These are phyloP conservation scores for Operophtera brumata DNA, from an alignment of 2,888 invertebrate species.

Conservation along the genomic window DNA sequence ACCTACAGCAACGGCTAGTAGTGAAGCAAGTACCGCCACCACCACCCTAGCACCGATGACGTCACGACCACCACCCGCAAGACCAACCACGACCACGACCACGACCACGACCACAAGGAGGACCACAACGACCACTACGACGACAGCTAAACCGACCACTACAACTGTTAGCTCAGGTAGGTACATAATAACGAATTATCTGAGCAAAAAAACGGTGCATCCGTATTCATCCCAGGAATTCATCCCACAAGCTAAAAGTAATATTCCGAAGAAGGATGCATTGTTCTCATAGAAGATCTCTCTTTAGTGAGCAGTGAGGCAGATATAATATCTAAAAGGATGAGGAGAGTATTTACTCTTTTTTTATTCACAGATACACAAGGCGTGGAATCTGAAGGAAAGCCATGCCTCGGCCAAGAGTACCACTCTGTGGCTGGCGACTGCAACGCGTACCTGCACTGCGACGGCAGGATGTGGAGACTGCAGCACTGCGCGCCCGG, in stretches of 20 bases:
- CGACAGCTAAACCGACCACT: constrained; percentile 46
- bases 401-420: constrained; percentile 56
- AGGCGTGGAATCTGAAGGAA: constrained; percentile 44
- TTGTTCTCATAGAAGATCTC: no score
- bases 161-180: constrained; percentile 40
- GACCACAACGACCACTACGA: constrained; percentile 48
- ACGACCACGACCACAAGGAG: constrained; percentile 46
- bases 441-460: constrained; percentile 88
- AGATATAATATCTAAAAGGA: no score
- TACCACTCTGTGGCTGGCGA: constrained; percentile 82
- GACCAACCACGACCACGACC: constrained; percentile 49
- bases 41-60: constrained; percentile 68
- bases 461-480: constrained; percentile 84
- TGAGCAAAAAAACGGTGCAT: neutral
- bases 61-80: constrained; percentile 63
- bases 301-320: no score
- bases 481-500: constrained; percentile 89
- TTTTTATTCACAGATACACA: neutral
- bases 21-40: constrained; percentile 59
- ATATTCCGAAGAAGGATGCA: neutral
- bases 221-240: no score
- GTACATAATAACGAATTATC: neutral
- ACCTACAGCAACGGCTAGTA: constrained; percentile 44
- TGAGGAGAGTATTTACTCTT: no score
- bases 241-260: no score